These are phyloP conservation scores for Chlamydotis undulata DNA, from an alignment of 2,113 vertebrate genomes.

Conservation along the genomic window DNA sequence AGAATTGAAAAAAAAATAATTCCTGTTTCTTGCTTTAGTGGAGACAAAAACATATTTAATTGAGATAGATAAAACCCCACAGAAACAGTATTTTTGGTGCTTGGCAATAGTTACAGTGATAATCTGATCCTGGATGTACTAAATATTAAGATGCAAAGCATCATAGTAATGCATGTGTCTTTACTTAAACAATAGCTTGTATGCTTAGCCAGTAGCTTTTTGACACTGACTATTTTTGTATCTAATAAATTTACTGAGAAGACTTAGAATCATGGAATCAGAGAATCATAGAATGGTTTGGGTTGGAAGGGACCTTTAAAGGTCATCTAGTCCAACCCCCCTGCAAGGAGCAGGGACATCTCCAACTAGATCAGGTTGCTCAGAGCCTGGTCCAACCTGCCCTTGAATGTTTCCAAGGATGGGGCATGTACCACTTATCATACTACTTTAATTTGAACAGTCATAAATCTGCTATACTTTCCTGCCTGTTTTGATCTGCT, in stretches of 20 bases:
- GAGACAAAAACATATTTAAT: background rate
- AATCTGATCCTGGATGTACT: background rate
- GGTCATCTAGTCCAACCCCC: too few relatives aligned
- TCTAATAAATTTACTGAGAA: conserved; percentile 47
- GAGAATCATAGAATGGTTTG: too few relatives aligned
- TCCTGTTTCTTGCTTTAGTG: background rate
- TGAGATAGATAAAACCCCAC: background rate
- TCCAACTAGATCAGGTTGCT: too few relatives aligned
- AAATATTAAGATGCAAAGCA: conserved; percentile 23
- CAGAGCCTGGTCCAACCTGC: too few relatives aligned
- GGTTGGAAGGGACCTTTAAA: too few relatives aligned
- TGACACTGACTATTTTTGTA: background rate
- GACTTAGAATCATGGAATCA: too few relatives aligned
- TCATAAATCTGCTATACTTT: conserved; percentile 17
- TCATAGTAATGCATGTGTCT: background rate
- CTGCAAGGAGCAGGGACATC: too few relatives aligned
- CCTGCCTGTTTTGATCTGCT: conserved; percentile 36
- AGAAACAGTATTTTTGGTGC: background rate
- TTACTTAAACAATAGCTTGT: conserved; percentile 23
- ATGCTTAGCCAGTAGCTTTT: background rate
- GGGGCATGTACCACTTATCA: background rate
- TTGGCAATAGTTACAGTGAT: background rate
- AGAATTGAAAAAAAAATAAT: background rate
- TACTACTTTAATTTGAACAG: background rate
- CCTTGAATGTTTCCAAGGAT: too few relatives aligned